phyloP scores from a whole-genome alignment of 1,140 invertebrate genomes.

The Zeugodacus cucurbitae region DNA sequence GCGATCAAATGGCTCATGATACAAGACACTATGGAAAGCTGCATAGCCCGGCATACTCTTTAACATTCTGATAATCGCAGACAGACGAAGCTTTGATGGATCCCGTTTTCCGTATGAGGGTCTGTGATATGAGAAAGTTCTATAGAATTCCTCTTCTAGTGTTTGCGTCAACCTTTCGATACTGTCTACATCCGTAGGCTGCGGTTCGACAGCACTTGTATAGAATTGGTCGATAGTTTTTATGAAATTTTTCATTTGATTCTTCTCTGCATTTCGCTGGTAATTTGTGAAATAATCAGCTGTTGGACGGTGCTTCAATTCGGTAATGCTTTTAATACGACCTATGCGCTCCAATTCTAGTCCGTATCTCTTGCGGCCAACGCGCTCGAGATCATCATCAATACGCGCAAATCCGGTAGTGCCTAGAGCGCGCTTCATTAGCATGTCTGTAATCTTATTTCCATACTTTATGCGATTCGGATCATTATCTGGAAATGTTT shows the following conservation, averaged over 20 bases:
- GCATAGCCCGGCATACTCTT: background rate
- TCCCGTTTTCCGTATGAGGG: background rate
- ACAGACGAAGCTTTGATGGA: background rate
- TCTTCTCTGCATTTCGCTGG: background rate
- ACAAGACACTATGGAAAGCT: background rate
- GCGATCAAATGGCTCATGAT: background rate
- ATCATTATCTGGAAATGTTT: background rate
- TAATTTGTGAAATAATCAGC: background rate
- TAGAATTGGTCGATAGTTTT: background rate
- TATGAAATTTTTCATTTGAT: background rate
- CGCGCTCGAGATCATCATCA: background rate
- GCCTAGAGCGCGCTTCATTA: background rate
- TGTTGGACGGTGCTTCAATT: background rate
- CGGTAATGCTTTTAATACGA: background rate
- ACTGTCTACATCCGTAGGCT: background rate
- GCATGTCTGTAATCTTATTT: background rate
- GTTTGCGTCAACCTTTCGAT: background rate
- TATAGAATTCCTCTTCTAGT: background rate
- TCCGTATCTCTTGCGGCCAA: background rate
- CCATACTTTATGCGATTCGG: background rate
- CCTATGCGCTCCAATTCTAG: background rate
- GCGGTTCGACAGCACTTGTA: background rate
- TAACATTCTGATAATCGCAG: background rate
- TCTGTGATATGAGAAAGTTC: background rate
- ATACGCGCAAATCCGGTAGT: background rate